Conservation (phyloP, 2,797 vertebrate species). For the Neoniphon sammara region DNA sequence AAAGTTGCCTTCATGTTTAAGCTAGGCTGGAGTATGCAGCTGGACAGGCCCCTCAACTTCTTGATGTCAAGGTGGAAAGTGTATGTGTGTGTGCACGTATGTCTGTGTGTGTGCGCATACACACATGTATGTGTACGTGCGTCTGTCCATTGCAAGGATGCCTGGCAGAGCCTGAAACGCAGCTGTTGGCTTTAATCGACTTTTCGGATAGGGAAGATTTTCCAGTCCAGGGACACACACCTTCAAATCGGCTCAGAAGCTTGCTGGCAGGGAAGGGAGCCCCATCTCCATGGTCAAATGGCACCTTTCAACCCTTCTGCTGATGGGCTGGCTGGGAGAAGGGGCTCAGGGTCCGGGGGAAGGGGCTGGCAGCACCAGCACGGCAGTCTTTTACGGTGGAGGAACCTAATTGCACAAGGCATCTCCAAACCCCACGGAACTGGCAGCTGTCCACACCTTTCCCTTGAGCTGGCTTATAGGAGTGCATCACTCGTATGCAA, state of each 20-base stretch:
- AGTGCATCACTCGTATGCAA: constrained; percentile 72
- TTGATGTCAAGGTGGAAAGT: constrained; percentile 66
- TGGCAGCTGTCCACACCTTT: constrained; percentile 75
- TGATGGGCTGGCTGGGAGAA: constrained; percentile 71
- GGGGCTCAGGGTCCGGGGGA: constrained; percentile 69
- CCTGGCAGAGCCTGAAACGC: constrained; percentile 84
- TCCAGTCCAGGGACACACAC: constrained; percentile 79
- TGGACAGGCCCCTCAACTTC: constrained; percentile 69
- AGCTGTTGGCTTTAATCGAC: constrained; percentile 87
- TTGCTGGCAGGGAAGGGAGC: constrained; percentile 76
- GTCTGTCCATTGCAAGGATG: constrained; percentile 52
- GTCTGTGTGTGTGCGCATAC: background rate
- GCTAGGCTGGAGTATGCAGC: constrained; percentile 49
- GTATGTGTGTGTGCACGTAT: constrained; percentile 48
- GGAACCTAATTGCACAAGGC: constrained; percentile 78
- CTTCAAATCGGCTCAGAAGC: constrained; percentile 85
- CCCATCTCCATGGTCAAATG: constrained; percentile 79
- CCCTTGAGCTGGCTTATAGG: constrained; percentile 76
- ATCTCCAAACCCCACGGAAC: constrained; percentile 76
- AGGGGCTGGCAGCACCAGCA: constrained; percentile 70
- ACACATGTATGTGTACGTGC: too few relatives aligned
- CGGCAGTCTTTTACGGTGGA: constrained; percentile 71
- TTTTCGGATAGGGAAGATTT: constrained; percentile 84
- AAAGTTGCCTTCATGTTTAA: constrained; percentile 65
- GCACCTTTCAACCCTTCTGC: constrained; percentile 78